Evolutionary conservation across 2,888 invertebrate species (phyloP).

Genomic region (Diabrotica balteata): DNA sequence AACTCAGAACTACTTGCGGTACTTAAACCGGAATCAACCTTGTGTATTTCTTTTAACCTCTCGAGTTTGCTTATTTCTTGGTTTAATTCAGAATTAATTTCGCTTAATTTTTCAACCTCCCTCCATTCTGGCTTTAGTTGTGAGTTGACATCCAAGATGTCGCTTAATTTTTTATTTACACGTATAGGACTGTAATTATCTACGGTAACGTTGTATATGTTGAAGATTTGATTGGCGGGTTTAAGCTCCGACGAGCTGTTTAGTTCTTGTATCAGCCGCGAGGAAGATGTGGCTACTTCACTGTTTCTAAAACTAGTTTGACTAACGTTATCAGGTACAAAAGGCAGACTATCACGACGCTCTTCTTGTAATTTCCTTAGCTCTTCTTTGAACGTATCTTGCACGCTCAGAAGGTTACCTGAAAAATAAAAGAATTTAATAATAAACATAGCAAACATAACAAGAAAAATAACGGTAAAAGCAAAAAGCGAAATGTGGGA

Average conservation of each 20-base stretch:
- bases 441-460: no score
- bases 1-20: neutral
- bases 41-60: slow-evolving; percentile 1
- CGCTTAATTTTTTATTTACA: slow-evolving; percentile 42
- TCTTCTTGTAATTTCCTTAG: slow-evolving; percentile 62
- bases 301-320: slow-evolving; percentile 15
- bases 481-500: no score
- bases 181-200: slow-evolving; percentile 51
- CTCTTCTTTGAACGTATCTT: slow-evolving; percentile 65
- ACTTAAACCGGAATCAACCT: slow-evolving; percentile 1
- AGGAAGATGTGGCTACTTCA: slow-evolving; percentile 16
- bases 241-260: slow-evolving; percentile 54
- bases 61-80: slow-evolving; percentile 6
- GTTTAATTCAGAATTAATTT: slow-evolving; percentile 2
- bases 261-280: slow-evolving; percentile 52
- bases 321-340: slow-evolving; percentile 57
- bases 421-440: no score
- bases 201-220: slow-evolving; percentile 58
- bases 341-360: slow-evolving; percentile 58
- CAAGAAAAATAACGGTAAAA: no score
- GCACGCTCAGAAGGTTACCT: slow-evolving; percentile 62
- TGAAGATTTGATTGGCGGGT: slow-evolving; percentile 57
- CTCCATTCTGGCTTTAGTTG: neutral
- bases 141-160: slow-evolving; percentile 41
- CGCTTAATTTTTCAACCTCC: neutral